Evolutionary conservation across 30 jellyfish, hydroid and myxozoan genomes (phyloP), one percentile per base, ranked within the genome.

Genomic region (Aurelia sp.): DNA sequence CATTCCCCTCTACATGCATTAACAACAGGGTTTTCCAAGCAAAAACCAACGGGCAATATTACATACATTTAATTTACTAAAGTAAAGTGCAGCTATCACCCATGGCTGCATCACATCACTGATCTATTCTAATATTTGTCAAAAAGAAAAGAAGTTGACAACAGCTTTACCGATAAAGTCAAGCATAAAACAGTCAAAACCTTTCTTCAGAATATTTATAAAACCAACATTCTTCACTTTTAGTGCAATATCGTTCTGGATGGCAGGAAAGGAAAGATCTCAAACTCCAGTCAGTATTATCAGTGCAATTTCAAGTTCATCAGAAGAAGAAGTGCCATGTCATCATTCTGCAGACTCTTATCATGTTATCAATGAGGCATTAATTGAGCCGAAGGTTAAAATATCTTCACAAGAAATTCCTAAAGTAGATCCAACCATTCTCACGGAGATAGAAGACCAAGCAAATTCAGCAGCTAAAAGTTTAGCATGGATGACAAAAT

Each of bases 391-490:
- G 3, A 8, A 68, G 20, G 58, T 40, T 3, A 22, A 19, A 47
- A 82, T 33, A 38, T 18, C 31, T n/a, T 22, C 85, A 9, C 55
- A 50, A 10, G 60, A 52, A 18, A 66, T 94, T 5, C 97, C 99
- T 12, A 64, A 75, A 20, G 83, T 89, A 21, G 97, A 88, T 64
- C 97, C 97, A 47, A 18, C 81, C 7, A 93, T 90, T 5, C 41
- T 94, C 4, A 15, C 81, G 21, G 99, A 94, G 21, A 61, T 94
- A 19, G 99, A 94, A 74, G 95, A 88, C 15, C 99, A 89, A 72
- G 97, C 99, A 57, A 84, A 64, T 57, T 3, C 41, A 18, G 96
- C 99, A 13, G 94, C 96, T 12, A 74, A 76, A 41, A 88, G 96
- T 80, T 73, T 94, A 53, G 80, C 88, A 19, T 63, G 79, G 62